Evolutionary conservation across 2,888 invertebrate species (phyloP), one percentile per base, ranked within the genome.

Genomic region (Scaptomyza polygonia): DNA sequence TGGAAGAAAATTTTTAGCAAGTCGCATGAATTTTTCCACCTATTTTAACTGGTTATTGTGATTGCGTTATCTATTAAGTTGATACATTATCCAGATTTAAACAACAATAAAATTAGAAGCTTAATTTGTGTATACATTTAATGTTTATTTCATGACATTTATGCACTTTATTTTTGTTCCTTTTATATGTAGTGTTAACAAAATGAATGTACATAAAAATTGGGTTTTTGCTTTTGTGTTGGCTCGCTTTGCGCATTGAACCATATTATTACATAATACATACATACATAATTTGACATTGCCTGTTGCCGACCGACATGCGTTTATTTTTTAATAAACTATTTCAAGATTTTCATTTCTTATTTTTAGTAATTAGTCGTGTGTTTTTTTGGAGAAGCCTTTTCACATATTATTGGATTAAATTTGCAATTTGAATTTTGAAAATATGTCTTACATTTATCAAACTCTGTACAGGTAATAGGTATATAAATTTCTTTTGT

Each of bases 81-180:
- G n/a, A 14, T 14, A 7, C 8, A 8, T 14, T 14, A 8, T 36
- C 36, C 11, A 11, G 3, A 36, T 14, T 25, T 2, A 34, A 36
- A 12, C 25, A 36, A 27, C 7, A 5, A 11, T 6, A n/a, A 4
- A 25, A 14, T 2, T 48, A n/a, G 16, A 27, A n/a, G 5, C 6
- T 21, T 5, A 18, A 94, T 97, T 32, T 67, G 43, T 27, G 21
- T 12, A 52, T 54, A 42, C 43, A 48, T 55, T 55, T 30, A 48
- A 64, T 49, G 51, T 32, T 53, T 75, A 65, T 65, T 83, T 83
- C 68, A 64, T 86, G 87, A 86, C 81, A 79, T 75, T 67, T 74
- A 83, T 72, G 77, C 65, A 67, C 47, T 87, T 87, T 84, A 87
- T 84, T 84, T 59, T 69, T 54, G 42, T 66, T 77, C 44, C 42